Evolutionary conservation across 2,797 vertebrate species (phyloP).

Genomic region (Gallinago solitaria): DNA sequence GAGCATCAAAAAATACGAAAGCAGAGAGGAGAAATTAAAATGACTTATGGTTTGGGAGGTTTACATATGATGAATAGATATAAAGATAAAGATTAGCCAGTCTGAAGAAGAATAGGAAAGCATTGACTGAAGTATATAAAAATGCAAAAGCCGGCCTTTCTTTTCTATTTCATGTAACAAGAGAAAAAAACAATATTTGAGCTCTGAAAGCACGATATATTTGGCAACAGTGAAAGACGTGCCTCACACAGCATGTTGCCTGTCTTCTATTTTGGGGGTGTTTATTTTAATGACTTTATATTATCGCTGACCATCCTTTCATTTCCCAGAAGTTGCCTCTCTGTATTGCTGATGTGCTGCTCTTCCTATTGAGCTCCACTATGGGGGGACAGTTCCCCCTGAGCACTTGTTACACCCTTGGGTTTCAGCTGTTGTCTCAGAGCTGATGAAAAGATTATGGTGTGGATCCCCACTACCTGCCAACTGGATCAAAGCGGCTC

Average conservation of each 20-base stretch:
- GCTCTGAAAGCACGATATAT: not conserved
- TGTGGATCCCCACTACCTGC: not conserved
- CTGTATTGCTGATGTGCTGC: not conserved
- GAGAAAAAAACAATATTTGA: not conserved
- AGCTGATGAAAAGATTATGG: not conserved
- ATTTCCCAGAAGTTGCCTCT: not conserved
- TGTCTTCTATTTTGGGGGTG: not conserved
- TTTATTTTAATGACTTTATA: not conserved
- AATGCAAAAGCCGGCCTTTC: not conserved
- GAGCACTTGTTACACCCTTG: not conserved
- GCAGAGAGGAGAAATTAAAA: not conserved
- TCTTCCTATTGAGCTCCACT: not conserved
- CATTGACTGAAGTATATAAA: not conserved
- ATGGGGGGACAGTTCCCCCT: not conserved
- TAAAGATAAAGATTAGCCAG: not conserved
- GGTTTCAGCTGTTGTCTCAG: not conserved
- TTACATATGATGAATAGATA: not conserved
- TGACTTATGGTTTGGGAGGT: not conserved
- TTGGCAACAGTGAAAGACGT: not conserved
- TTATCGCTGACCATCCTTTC: not conserved
- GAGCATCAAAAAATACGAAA: not conserved
- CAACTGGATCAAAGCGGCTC: not conserved
- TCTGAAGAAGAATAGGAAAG: not conserved
- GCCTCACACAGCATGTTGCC: not conserved
- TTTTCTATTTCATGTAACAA: not conserved